Evolutionary conservation across 2,888 invertebrate species (phyloP), one percentile per base, ranked within the genome.

Genomic region (Andrena camellia): DNA sequence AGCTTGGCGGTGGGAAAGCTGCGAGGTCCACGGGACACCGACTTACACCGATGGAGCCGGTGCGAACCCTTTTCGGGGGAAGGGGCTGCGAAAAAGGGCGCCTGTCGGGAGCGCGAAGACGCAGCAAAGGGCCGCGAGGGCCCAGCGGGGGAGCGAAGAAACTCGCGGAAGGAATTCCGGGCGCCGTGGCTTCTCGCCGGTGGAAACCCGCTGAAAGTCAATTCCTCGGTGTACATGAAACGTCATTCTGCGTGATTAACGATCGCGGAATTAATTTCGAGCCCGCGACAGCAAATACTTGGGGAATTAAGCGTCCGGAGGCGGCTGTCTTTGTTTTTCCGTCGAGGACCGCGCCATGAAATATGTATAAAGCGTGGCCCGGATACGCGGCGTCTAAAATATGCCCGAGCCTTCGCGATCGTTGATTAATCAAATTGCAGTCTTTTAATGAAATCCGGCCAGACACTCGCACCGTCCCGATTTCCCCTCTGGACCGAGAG

Each of bases 191-290:
- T 57, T 29, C 68, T 59, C 75, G 60, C 57, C 17, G 63, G 8
- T 35, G 35, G 17, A 17, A 17, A 33, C 60, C 20, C 60, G 69
- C 8, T 54, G 78, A 62, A 78, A 83, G 86, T 68, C 86, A 80
- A 86, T 86, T 86, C 80, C 81, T 57, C 54, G 63, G 78, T 68
- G 71, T 70, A 76, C 72, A 57, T 63, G 83, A 81, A 80, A 83
- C 86, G 86, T 86, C 87, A 80, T 84, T 63, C 73, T 62, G 26
- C 50, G 70, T 87, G 87, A 88, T 87, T 87, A 87, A 87, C 86
- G 88, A 86, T 71, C 73, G 64, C 59, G 76, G 79, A 88, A 87
- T 87, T 87, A 87, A 87, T 87, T 86, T 86, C 81, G 67, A 77
- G 72, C 10, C 69, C 72, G 57, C 78, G 72, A 66, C 86, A 64